Evolutionary conservation across 2,113 vertebrate species (phyloP).

Genomic region (Plectropomus leopardus): DNA sequence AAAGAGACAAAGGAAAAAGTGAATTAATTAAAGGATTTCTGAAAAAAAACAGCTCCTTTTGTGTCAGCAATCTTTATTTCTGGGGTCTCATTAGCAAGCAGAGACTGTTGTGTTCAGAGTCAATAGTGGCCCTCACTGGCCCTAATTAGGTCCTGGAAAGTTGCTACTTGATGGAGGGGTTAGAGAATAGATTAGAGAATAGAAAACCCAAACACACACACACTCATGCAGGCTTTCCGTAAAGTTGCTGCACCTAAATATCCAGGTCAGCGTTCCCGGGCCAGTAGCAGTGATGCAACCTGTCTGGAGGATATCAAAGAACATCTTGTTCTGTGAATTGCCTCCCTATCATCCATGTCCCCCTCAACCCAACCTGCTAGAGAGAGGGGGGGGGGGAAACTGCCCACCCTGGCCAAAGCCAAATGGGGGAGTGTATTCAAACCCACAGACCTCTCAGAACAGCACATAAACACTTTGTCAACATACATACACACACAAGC

Average conservation of each 20-base stretch:
- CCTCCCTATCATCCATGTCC: conserved; percentile 34
- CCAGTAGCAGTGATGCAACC: conserved; percentile 69
- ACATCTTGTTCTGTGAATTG: conserved; percentile 69
- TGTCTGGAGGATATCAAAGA: conserved; percentile 73
- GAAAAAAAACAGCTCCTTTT: conserved; percentile 31
- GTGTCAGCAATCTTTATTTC: conserved; percentile 59
- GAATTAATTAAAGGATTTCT: conserved; percentile 37
- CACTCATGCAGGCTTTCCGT: conserved; percentile 34
- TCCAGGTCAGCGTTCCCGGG: conserved; percentile 76
- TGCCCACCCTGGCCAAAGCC: conserved; percentile 53
- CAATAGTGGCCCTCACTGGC: conserved; percentile 61
- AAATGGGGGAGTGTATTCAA: conserved; percentile 63
- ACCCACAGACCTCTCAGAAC: conserved; percentile 43
- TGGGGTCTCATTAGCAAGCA: conserved; percentile 67
- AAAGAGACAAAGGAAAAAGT: conserved; percentile 54
- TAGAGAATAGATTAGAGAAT: conserved; percentile 20
- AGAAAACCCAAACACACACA: conserved; percentile 22
- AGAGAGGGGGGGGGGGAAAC: conserved; percentile 11
- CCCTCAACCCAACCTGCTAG: conserved; percentile 26
- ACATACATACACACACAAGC: conserved; percentile 36
- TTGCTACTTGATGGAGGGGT: conserved; percentile 35
- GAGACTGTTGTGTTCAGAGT: conserved; percentile 55
- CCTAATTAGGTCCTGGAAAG: conserved; percentile 62
- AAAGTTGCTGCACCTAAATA: conserved; percentile 66
- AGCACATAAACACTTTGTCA: conserved; percentile 31